Conservation (phyloP, 2,113 vertebrate species). For the Scatophagus argus region DNA sequence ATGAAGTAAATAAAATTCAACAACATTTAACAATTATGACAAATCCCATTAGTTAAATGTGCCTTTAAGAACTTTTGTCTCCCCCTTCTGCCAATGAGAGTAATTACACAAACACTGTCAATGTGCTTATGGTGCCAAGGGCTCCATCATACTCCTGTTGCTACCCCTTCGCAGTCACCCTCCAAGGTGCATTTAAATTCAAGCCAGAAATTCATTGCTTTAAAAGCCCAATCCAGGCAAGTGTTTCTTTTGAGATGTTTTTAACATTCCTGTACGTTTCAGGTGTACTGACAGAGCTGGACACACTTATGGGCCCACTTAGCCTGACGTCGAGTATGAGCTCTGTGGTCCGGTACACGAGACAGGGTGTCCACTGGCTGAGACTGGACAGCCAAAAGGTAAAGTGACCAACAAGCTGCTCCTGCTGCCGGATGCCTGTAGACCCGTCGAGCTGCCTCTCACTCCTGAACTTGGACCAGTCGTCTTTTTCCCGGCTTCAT, state of each 20-base stretch:
- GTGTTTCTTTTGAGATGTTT: too few relatives aligned
- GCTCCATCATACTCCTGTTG: too few relatives aligned
- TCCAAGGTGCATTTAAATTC: not conserved
- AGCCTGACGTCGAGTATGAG: slow-evolving; percentile 88
- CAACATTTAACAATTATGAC: too few relatives aligned
- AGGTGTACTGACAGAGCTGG: slow-evolving; percentile 91
- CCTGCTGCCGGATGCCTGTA: not conserved
- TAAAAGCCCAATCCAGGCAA: too few relatives aligned
- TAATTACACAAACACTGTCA: too few relatives aligned
- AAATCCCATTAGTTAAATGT: too few relatives aligned
- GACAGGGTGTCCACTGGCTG: slow-evolving; percentile 92
- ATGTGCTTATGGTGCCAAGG: too few relatives aligned
- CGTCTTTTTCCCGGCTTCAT: slow-evolving; percentile 7
- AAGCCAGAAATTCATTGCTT: not conserved
- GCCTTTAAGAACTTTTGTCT: too few relatives aligned
- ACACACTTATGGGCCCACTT: slow-evolving; percentile 81
- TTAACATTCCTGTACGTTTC: slow-evolving; percentile 24
- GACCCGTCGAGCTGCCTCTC: not conserved
- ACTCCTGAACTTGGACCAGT: slow-evolving; percentile 14
- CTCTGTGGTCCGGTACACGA: slow-evolving; percentile 88
- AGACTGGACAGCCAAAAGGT: slow-evolving; percentile 83
- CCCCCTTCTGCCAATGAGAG: too few relatives aligned
- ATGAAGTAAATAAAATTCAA: too few relatives aligned
- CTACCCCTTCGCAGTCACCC: too few relatives aligned
- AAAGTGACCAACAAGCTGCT: slow-evolving; percentile 73